These are phyloP conservation scores for Chrysogorgia sp. DNA, from an alignment of 92 coral and sea anemone species.

Conservation along the genomic window DNA sequence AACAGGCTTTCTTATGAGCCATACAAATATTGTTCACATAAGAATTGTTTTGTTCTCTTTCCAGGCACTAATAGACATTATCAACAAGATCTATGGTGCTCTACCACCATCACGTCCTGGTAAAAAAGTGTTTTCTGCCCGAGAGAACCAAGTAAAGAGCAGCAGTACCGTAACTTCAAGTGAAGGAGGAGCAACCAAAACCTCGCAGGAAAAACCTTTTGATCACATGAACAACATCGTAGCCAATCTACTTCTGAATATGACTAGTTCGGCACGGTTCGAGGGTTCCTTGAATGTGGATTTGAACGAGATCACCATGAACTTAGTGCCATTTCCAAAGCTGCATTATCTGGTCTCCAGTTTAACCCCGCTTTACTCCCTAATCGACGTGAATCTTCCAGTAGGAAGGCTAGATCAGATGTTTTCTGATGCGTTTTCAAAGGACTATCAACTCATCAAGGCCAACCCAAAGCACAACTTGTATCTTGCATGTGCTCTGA, in stretches of 20 bases:
- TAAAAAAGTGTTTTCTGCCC: slow-evolving; percentile 69
- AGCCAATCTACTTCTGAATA: slow-evolving; percentile 88
- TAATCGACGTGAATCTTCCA: slow-evolving; percentile 84
- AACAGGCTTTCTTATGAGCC: no score
- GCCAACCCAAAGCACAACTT: slow-evolving; percentile 92
- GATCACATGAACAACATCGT: slow-evolving; percentile 98
- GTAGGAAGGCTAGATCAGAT: slow-evolving; percentile 89
- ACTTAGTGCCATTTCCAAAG: slow-evolving; percentile 95
- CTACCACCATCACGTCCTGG: slow-evolving; percentile 90
- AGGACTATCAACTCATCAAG: slow-evolving; percentile 88
- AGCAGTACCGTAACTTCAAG: slow-evolving; percentile 92
- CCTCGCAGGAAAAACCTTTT: slow-evolving; percentile 88
- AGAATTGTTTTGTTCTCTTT: neutral
- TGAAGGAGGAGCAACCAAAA: slow-evolving; percentile 74
- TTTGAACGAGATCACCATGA: slow-evolving; percentile 98
- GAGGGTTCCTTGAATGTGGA: slow-evolving; percentile 97
- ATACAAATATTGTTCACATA: neutral
- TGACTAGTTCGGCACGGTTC: slow-evolving; percentile 99
- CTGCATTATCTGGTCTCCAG: slow-evolving; percentile 96
- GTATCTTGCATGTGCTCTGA: slow-evolving; percentile 94
- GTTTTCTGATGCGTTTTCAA: slow-evolving; percentile 96
- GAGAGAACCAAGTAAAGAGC: slow-evolving; percentile 68
- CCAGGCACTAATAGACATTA: slow-evolving; percentile 94
- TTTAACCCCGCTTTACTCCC: slow-evolving; percentile 86
- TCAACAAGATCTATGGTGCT: slow-evolving; percentile 83